Conservation (phyloP, 1,140 invertebrate species). For the Drosophila setifemur region DNA sequence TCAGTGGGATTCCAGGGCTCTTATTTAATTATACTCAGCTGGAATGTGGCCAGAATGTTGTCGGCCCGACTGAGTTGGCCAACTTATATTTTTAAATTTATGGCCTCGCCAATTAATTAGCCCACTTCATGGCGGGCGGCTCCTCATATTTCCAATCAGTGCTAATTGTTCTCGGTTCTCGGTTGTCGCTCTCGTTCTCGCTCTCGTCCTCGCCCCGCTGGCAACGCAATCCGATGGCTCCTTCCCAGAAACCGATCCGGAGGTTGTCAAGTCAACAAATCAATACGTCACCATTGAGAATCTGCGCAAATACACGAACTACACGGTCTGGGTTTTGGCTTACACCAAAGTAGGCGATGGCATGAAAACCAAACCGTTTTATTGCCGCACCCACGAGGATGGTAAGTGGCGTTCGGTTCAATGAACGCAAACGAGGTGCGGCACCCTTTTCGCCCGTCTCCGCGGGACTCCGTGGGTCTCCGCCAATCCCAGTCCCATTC, state of each 20-base stretch:
- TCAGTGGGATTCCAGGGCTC: constrained; percentile 11
- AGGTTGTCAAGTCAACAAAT: constrained; percentile 82
- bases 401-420: constrained; percentile 84
- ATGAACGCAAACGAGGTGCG: constrained; percentile 74
- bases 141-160: constrained; percentile 68
- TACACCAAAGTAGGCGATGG: constrained; percentile 95
- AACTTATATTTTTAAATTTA: constrained; percentile 31
- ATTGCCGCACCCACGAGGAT: constrained; percentile 95
- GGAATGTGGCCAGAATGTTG: constrained; percentile 5
- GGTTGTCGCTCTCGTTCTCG: background rate
- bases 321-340: constrained; percentile 93
- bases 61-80: background rate
- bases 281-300: constrained; percentile 82
- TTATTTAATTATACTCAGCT: constrained; percentile 4
- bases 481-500: background rate
- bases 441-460: background rate
- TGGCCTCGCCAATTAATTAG: constrained; percentile 55
- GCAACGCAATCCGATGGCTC: too few relatives aligned
- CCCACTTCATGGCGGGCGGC: constrained; percentile 21
- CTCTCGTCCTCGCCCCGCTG: background rate
- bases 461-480: too few relatives aligned
- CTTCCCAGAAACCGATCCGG: constrained; percentile 82
- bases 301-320: constrained; percentile 93
- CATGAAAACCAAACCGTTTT: constrained; percentile 90
- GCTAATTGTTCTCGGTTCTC: constrained; percentile 59